Base-by-base conservation (phyloP, 2,888 invertebrate genomes). In the Parelbella ahira region DNA sequence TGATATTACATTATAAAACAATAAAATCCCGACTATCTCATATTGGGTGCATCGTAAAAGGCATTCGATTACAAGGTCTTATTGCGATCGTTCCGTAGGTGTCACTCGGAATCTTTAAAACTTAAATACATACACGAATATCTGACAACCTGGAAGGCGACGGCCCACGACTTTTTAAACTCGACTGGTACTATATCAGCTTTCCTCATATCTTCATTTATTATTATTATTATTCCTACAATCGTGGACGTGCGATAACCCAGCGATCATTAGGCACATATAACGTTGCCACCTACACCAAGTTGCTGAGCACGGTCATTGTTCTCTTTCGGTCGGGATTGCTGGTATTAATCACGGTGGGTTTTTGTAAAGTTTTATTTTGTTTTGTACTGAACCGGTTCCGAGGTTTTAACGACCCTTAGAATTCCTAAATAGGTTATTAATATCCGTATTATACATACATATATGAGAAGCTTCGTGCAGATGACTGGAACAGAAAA, bases 271-370 rank as follows among this genome's bases (percentile, higher is more conserved):
- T 23, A n/a, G n/a, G n/a, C n/a, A 25, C 20, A 32, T 25, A 23
- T 10, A 25, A 25, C 32, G 32, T 33, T 12, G 25, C 33, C 41
- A 41, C 41, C 41, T 15, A 42, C 42, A 42, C 34, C 18, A 9
- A 3, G 8, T 32, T 28, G 20, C 42, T 6, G 24, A 24, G 10
- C 4, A 18, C 45, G 48, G 47, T 45, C 45, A 44, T 48, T 32
- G 47, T 41, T 45, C 47, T 46, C 47, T 41, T 37, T 47, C 15
- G 42, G 36, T 28, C 9, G 32, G 28, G 48, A 29, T 47, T n/a
- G n/a, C n/a, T 42, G 43, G 23, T 36, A 52, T 50, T 52, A 48
- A 52, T 52, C 45, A 47, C 41, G 47, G 9, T 36, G 42, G 38
- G 11, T 32, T 43, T 43, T 37, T 34, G 28, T 41, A 4, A 19